A percentile compares a stretch with the other conserved stretches of the same genome.
phyloP scores from a whole-genome alignment of 2,113 vertebrate species.

The Protobothrops mucrosquamatus region DNA sequence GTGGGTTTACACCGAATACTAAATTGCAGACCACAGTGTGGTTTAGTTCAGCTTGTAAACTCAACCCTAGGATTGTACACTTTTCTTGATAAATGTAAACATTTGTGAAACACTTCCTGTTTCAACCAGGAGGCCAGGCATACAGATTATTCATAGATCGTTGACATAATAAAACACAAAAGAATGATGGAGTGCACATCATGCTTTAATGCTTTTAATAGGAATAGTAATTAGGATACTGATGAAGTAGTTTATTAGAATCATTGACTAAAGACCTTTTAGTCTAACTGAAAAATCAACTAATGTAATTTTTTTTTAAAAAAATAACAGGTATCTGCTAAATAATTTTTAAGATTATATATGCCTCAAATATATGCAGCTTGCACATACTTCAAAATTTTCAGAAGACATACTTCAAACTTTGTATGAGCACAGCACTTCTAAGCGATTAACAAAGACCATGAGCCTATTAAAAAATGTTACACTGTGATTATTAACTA shows the following conservation, averaged over 20 bases:
- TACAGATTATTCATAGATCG: neutral
- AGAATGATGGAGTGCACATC: neutral
- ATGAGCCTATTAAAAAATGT: neutral
- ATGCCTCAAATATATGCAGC: neutral
- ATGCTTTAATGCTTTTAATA: neutral
- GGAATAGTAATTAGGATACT: neutral
- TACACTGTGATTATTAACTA: neutral
- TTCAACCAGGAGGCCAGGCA: neutral
- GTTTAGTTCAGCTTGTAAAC: neutral
- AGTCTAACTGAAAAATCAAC: neutral
- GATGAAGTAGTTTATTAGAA: neutral
- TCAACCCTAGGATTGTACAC: neutral
- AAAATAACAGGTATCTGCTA: neutral
- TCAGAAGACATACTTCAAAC: neutral
- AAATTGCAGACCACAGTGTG: neutral
- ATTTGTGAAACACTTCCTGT: neutral
- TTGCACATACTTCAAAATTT: neutral
- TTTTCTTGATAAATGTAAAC: neutral
- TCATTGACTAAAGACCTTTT: neutral
- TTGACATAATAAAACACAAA: neutral
- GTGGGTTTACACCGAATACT: neutral
- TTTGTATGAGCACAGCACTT: neutral
- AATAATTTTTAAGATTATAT: neutral
- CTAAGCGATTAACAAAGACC: neutral
- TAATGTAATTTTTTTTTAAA: neutral